Percentiles rank a stretch among this genome's conserved stretches.
These are phyloP conservation scores for Drosophila kuntzei DNA, from an alignment of 2,888 invertebrate genomes.

Conservation along the genomic window DNA sequence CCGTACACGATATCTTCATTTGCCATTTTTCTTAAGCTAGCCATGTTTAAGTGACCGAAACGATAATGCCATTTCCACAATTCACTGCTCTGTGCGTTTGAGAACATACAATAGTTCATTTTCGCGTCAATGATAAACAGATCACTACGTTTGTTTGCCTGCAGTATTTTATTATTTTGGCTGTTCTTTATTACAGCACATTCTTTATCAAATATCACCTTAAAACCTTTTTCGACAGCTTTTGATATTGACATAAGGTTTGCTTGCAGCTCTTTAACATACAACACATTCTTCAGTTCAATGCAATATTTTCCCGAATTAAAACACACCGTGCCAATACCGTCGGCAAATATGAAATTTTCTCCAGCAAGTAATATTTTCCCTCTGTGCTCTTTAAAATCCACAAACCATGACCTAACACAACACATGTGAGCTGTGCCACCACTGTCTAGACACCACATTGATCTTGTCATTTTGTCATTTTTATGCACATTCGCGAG, in stretches of 20 bases:
- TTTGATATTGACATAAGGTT: slow-evolving; percentile 10
- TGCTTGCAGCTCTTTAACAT: slow-evolving; percentile 13
- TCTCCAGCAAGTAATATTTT: slow-evolving; percentile 10
- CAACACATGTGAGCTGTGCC: slow-evolving; percentile 5
- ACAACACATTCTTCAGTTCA: background rate
- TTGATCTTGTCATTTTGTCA: too few relatives aligned
- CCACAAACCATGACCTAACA: background rate
- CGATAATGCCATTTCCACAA: too few relatives aligned
- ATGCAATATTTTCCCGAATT: background rate
- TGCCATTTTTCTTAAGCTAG: too few relatives aligned
- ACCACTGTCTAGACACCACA: slow-evolving; percentile 1
- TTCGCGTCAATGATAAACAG: background rate
- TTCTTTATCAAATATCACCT: slow-evolving; percentile 4
- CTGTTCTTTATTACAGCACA: background rate
- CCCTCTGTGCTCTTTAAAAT: slow-evolving; percentile 5
- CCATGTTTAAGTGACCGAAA: too few relatives aligned
- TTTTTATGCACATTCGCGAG: slow-evolving; percentile 1
- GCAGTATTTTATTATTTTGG: background rate
- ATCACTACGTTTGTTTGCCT: background rate
- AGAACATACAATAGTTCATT: background rate
- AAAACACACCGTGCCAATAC: slow-evolving; percentile 4
- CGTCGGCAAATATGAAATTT: slow-evolving; percentile 1
- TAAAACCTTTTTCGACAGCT: slow-evolving; percentile 15
- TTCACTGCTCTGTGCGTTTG: too few relatives aligned
- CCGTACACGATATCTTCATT: too few relatives aligned